Evolutionary conservation across 2,797 vertebrate species (phyloP), one percentile per base, ranked within the genome.

Genomic region (Amphiprion clarkii): DNA sequence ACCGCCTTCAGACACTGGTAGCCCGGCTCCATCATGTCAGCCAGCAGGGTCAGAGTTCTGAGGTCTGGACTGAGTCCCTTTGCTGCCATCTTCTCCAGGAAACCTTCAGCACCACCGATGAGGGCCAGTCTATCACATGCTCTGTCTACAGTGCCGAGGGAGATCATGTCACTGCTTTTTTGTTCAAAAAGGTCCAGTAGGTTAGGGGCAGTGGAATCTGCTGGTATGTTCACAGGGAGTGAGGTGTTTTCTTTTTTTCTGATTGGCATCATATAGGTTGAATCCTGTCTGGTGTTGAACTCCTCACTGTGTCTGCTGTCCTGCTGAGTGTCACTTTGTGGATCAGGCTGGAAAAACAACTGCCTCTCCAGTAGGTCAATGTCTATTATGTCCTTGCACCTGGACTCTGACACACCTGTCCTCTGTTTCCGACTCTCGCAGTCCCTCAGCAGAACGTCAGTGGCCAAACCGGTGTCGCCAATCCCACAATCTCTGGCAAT

Each of bases 401-500:
- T 16, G 3, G 60, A 54, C 40, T 39, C 25, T 1, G 77, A 68
- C 2, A 16, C 74, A 16, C 0, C 69, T 6, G 46, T 70, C 63
- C 74, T 90, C 13, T 27, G 61, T 40, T 5, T 66, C 65, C 42
- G 66, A 2, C 6, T 46, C 19, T 68, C 14, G 12, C 0, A 0
- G 29, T 78, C 86, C 0, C 76, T 71, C 67, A 98, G 92, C 19
- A 99, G 92, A 64, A 98, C 14, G 0, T 52, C 21, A 0, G 95
- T 87, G 44, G 97, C 97, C 80, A 95, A 2, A 0, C 65, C 67
- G 0, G 92, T 89, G 69, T 98, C 89, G 0, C 98, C 97, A 0
- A 99, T 93, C 40, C 95, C 95, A 59, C 98, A 99, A 86, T 98
- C 96, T 68, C 97, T 95, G 1, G 97, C 96, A 0, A 95, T 95